These are phyloP conservation scores for Rhabditoides inermis DNA, from an alignment of 2,888 invertebrate genomes.

Conservation along the genomic window DNA sequence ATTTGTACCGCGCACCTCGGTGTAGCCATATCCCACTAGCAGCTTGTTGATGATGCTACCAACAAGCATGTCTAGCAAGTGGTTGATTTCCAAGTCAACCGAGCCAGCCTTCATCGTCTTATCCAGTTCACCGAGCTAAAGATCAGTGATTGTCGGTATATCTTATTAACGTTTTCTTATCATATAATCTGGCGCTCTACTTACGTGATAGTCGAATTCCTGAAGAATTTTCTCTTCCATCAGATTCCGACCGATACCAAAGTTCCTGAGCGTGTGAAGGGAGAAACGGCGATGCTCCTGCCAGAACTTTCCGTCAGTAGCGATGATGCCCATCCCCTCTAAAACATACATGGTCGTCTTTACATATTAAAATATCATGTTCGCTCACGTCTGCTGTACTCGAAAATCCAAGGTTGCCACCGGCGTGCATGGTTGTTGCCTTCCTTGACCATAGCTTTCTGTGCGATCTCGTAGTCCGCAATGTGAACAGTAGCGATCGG, in stretches of 20 bases:
- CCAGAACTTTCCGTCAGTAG: conserved; percentile 16
- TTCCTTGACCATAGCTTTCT: conserved; percentile 16
- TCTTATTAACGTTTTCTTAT: background rate
- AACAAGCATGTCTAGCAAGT: conserved; percentile 19
- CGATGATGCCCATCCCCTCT: conserved; percentile 13
- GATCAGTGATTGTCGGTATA: background rate
- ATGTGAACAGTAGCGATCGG: conserved; percentile 20
- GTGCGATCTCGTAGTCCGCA: conserved; percentile 16
- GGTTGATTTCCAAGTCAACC: conserved; percentile 1
- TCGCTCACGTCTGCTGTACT: conserved; percentile 6
- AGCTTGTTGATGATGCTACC: conserved; percentile 26
- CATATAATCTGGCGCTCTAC: too few relatives aligned
- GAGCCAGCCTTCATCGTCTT: background rate
- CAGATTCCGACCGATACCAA: conserved; percentile 21
- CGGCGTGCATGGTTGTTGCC: conserved; percentile 9
- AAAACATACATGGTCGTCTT: too few relatives aligned
- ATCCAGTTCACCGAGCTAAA: background rate
- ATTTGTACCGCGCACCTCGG: too few relatives aligned
- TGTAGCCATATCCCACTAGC: conserved; percentile 17
- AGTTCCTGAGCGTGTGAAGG: conserved; percentile 21
- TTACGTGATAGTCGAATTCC: conserved; percentile 16
- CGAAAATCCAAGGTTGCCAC: conserved; percentile 4
- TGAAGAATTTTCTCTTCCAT: conserved; percentile 25
- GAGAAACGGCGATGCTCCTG: conserved; percentile 21
- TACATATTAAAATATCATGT: too few relatives aligned